Base-by-base conservation (phyloP, 2,797 vertebrate species). In the Coracias cyanogaster region DNA sequence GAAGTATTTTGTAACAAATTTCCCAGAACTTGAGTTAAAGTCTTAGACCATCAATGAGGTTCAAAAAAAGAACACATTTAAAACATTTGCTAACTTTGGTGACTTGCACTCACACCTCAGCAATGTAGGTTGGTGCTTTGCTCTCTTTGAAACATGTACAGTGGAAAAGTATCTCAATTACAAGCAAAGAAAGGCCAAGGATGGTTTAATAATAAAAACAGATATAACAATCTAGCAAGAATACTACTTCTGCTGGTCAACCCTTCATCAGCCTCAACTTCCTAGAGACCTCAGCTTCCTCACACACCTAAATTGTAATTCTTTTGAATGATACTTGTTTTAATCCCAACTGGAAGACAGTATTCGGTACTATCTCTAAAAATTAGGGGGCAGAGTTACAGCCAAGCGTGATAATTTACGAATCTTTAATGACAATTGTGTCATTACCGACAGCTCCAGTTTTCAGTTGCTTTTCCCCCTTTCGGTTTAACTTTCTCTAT, bases 231-330 rank as follows among this genome's bases (percentile, higher is more conserved):
- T 5, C 16, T 5, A 31, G 39, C 24, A 48, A 33, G 39, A 82
- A 43, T 20, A 61, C 51, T 41, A 8, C 64, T 74, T 41, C 39
- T 33, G 33, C 72, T 55, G 39, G 20, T 26, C 26, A 71, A 13
- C 52, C 58, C 24, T 51, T 64, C 20, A 37, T 13, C 61, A 61
- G 72, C n/a, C 46, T 81, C 64, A 85, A 37, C n/a, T 54, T 90
- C 7, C 26, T 28, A 20, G 10, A 67, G 31, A 28, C 33, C 52
- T 78, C 61, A 67, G 33, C 26, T 45, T 15, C 37, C 51, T 7
- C 51, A 24, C 0, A 2, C 3, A 0, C 24, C 20, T 35, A n/a
- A 81, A 67, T 1, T 8, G 10, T 3, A 45, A 11, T 20, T 33
- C n/a, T 41, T 74, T 51, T 19, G 7, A 77, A 31, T 19, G 5